Percentiles rank a stretch among this genome's conserved stretches.
phyloP scores from a whole-genome alignment of 2,797 vertebrate genomes.

The Alcedo quadribrachys region DNA sequence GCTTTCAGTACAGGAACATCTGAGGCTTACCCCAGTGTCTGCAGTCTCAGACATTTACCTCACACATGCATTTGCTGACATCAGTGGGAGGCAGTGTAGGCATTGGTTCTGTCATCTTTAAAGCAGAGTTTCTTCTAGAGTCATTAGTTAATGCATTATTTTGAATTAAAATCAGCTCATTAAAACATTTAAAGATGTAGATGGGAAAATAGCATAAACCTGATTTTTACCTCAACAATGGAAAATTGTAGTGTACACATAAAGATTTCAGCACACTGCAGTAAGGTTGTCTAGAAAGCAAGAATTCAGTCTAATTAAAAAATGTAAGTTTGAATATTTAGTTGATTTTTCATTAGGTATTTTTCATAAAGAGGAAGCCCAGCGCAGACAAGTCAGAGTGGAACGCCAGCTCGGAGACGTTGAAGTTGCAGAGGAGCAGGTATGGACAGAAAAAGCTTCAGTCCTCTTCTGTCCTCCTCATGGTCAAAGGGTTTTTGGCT shows the following conservation, averaged over 20 bases:
- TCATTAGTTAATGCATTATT: not conserved
- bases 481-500: accelerated
- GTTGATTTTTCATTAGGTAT: not conserved
- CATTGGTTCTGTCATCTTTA: not conserved
- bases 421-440: not conserved
- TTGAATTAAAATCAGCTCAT: not conserved
- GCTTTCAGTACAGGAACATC: not conserved
- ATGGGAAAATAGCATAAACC: not conserved
- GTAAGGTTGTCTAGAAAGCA: not conserved
- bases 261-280: not conserved
- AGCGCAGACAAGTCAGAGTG: not conserved
- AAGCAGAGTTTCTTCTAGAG: not conserved
- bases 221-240: not conserved
- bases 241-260: not conserved
- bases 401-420: not conserved
- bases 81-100: not conserved
- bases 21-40: not conserved
- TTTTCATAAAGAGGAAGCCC: not conserved
- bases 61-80: accelerated
- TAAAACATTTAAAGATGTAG: not conserved
- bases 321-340: not conserved
- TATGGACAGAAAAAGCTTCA: not conserved
- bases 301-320: not conserved
- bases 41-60: not conserved
- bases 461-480: not conserved